Base-by-base conservation (phyloP, 2,113 vertebrate species). In the Geothlypis trichas region DNA sequence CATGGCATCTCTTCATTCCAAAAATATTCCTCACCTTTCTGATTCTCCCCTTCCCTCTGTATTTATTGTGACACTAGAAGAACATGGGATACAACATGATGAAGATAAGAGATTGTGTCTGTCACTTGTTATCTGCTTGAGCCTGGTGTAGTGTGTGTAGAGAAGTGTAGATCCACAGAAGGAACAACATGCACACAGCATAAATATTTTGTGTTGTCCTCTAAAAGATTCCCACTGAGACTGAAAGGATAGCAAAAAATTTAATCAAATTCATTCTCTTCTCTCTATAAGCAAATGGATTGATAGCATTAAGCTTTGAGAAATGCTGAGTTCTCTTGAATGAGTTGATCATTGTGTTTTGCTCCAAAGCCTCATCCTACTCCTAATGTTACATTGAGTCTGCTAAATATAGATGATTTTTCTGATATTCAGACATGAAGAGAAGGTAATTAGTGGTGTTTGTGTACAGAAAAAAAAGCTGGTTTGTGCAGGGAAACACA, bases 331-430 rank as follows among this genome's bases (percentile, higher is more conserved):
- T 81, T 90, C 55, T 80, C 59, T 39, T 83, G 44, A 90, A 72
- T 39, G 76, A 90, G 41, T 49, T 61, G 5, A 46, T 90, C 54
- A 18, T 46, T 88, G 51, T 71, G 47, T 90, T 65, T 86, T 89
- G 28, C 73, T 86, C 71, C 8, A 10, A 72, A 87, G 35, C 49
- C 30, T 82, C 69, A 68, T 61, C 54, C 66, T 93, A 51, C 39
- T 85, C 37, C n/a, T 88, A 54, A 79, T 68, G 31, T 86, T 88
- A 69, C 44, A 90, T 20, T 82, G 49, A 82, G 54, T 80, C 75
- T 77, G 52, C 68, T 95, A 96, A 95, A 92, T 78, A 89, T 86
- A 96, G 76, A 72, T 92, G 71, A 92, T 84, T 96, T 80, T 92
- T 92, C 58, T 86, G 72, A 93, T 88, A 85, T 80, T 96, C 85